phyloP scores from a whole-genome alignment of 1,140 invertebrate species.

The Lasioglossum baleicum region DNA sequence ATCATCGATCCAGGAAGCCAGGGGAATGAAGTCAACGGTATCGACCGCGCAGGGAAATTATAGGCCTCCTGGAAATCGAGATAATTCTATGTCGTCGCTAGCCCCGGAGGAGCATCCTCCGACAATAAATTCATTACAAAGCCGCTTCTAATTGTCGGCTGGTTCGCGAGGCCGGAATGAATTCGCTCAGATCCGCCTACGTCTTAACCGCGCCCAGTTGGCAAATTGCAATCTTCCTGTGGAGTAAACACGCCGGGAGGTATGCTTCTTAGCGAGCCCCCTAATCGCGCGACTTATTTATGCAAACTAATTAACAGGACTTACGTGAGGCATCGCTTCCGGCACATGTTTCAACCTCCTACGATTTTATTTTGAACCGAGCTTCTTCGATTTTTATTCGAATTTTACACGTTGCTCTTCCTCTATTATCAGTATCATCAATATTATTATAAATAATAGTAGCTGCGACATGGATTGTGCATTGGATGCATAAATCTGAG shows the following conservation, averaged over 20 bases:
- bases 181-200: constrained; percentile 54
- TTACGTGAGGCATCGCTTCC: constrained; percentile 21
- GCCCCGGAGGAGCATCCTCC: background rate
- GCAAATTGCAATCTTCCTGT: constrained; percentile 61
- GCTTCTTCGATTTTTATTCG: background rate
- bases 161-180: constrained; percentile 49
- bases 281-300: constrained; percentile 61
- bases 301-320: constrained; percentile 55
- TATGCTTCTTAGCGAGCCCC: constrained; percentile 47
- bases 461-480: background rate
- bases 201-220: constrained; percentile 49
- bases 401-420: background rate
- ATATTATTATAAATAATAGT: background rate
- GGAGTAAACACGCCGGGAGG: constrained; percentile 55
- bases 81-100: constrained; percentile 39
- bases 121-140: constrained; percentile 53
- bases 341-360: background rate
- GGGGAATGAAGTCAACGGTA: constrained; percentile 17
- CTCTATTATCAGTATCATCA: background rate
- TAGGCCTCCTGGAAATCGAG: constrained; percentile 7
- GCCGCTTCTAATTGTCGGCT: constrained; percentile 51
- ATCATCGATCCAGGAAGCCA: background rate
- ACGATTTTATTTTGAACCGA: background rate
- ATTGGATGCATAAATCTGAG: no score
- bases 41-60: constrained; percentile 32